Conservation (phyloP, 2,797 vertebrate species). For the Tokudaia tokunoshimensis region DNA sequence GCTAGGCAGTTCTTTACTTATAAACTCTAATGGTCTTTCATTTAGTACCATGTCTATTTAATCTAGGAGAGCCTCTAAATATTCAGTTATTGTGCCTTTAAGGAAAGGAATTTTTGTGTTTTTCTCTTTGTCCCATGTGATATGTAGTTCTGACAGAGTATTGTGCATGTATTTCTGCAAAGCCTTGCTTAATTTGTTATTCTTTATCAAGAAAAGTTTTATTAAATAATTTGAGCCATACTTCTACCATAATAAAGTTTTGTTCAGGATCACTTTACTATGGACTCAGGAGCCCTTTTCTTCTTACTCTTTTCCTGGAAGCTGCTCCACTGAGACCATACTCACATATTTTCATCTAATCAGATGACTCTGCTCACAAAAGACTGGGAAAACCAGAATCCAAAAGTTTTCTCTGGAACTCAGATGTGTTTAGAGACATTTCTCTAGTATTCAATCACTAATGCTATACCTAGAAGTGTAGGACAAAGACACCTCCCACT, state of each 20-base stretch:
- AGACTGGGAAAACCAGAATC: not conserved
- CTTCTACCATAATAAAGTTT: not conserved
- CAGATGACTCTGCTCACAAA: not conserved
- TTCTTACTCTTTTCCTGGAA: not conserved
- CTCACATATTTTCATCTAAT: not conserved
- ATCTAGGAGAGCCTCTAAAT: not conserved
- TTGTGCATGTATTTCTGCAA: not conserved
- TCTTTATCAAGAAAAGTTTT: not conserved
- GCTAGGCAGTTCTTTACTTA: rapidly evolving
- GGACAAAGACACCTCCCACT: not conserved
- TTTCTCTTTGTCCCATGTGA: not conserved
- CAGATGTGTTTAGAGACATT: not conserved
- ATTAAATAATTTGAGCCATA: not conserved
- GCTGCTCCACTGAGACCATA: not conserved
- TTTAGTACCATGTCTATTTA: rapidly evolving
- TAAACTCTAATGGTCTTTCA: not conserved
- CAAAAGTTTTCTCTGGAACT: not conserved
- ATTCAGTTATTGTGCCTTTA: not conserved
- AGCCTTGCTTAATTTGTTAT: not conserved
- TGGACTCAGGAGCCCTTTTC: too few species aligned
- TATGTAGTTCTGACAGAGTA: not conserved
- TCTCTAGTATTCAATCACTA: not conserved
- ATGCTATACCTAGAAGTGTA: not conserved
- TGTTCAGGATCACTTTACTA: not conserved
- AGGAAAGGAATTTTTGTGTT: not conserved